Evolutionary conservation across 1,140 invertebrate species (phyloP), one percentile per base, ranked within the genome.

Genomic region (Drosophila guanche): DNA sequence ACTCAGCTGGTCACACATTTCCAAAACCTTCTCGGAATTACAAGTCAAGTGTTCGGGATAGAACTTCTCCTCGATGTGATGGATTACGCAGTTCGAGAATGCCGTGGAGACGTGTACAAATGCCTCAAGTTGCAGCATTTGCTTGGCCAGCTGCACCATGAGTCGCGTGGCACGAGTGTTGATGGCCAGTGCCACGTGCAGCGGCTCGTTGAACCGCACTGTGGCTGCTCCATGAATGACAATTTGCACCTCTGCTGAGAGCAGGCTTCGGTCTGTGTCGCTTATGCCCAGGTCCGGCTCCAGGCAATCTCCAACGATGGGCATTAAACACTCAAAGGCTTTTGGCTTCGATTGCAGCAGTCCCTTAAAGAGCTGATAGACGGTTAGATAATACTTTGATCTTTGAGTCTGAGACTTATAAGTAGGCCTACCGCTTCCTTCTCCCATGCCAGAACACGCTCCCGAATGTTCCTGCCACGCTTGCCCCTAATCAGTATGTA

Each of bases 221-320:
- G 96, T 97, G 0, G 97, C 97, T 0, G 97, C 97, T 6, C 93
- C 95, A 76, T 98, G 97, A 76, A 98, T 95, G 0, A 98, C 94
- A 22, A 97, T 91, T 10, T 94, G 67, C 2, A 96, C 93, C 47
- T 94, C 50, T 5, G 71, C 54, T 0, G 29, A 10, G 2, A 90
- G 59, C 0, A 72, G 22, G n/a, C 69, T 5, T 0, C 76, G 72
- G 61, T 97, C 94, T 40, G 93, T 89, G 0, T 93, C 79, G 40
- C 91, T 94, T 0, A 98, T 92, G 1, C 95, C 96, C 0, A 98
- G 90, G 2, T 94, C 93, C 1, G 94, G 92, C 20, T 94, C 60
- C 27, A 84, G 73, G 16, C 93, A 93, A 55, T 95, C 94, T 0
- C 94, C 95, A 5, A 91, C 85, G 27, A 95, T 92, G 0, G 94